Conservation (phyloP, 2,888 invertebrate species). For the Ochlodes sylvanus region DNA sequence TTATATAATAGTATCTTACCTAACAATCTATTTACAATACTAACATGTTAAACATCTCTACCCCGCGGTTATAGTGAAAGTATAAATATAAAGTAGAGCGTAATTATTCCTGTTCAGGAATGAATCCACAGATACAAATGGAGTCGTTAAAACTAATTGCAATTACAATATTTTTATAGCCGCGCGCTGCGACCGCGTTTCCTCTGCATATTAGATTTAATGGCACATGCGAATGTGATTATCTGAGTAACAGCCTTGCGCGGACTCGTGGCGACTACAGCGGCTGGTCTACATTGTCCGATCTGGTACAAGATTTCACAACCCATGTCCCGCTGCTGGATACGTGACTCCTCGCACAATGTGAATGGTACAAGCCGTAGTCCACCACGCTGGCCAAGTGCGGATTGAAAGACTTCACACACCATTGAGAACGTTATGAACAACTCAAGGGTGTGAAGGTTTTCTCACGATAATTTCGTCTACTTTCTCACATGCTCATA, state of each 20-base stretch:
- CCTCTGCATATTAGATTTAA: constrained; percentile 80
- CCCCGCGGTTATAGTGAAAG: background rate
- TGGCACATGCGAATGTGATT: constrained; percentile 77
- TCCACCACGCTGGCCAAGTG: too few species aligned
- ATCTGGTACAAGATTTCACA: background rate
- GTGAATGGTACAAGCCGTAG: too few species aligned
- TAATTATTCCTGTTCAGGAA: constrained; percentile 8
- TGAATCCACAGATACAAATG: constrained; percentile 29
- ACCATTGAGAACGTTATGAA: too few species aligned
- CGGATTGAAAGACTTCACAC: too few species aligned
- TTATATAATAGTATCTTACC: too few species aligned
- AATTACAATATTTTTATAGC: constrained; percentile 52
- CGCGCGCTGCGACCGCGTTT: constrained; percentile 55
- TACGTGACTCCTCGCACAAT: too few species aligned
- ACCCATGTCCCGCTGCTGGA: too few species aligned
- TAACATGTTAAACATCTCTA: background rate
- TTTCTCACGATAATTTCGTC: too few species aligned
- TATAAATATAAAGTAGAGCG: background rate
- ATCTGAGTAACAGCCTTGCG: constrained; percentile 55
- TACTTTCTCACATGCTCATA: too few species aligned
- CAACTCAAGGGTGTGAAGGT: too few species aligned
- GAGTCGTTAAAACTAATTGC: constrained; percentile 60
- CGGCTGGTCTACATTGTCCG: background rate
- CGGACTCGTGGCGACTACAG: constrained; percentile 33
- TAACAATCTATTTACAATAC: background rate